Base-by-base conservation (phyloP, 1,140 invertebrate species). In the Zaprionus nigranus region DNA sequence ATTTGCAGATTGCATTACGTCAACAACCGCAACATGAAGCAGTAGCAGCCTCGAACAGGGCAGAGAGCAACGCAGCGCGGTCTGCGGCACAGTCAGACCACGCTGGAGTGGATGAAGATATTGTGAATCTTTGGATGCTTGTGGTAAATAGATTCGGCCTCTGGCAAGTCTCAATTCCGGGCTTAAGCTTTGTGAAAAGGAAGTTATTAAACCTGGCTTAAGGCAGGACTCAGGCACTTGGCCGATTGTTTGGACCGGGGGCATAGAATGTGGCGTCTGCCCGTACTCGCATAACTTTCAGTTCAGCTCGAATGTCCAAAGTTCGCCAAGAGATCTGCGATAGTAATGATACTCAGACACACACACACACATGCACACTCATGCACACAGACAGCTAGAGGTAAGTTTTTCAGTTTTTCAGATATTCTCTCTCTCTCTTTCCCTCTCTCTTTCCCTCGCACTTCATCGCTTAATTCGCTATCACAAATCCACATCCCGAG, bases 1-100 rank as follows among this genome's bases (percentile, higher is more conserved):
- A 77, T 67, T 79, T 87, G 71, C 62, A 87, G 70, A 87, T 86
- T 87, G 72, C 81, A 87, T 86, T 82, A 77, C 70, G 54, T 61
- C 67, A 76, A 72, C 57, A 72, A 72, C 68, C 62, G 62, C 74
- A 72, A 66, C 22, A 75, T 61, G 28, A 51, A 22, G 56, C 30
- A 13, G 36, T 15, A 43, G n/a, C 40, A 43, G n/a, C 40, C 15
- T n/a, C 40, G 40, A n/a, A 7, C 40, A 46, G 46, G 46, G n/a
- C 46, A 12, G 20, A 24, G 46, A 5, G 38, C 38, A 40, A n/a
- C 4, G 15, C 13, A 51, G n/a, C 60, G 67, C 57, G 57, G 60
- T 30, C 30, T 58, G 28, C 11, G 56, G 73, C 22, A 76, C 74
- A 76, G 74, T 76, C 11, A 62, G 49, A 49, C 46, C 9, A 38